These are phyloP conservation scores for Lochmaea capreae DNA, from an alignment of 2,888 invertebrate species.

Conservation along the genomic window DNA sequence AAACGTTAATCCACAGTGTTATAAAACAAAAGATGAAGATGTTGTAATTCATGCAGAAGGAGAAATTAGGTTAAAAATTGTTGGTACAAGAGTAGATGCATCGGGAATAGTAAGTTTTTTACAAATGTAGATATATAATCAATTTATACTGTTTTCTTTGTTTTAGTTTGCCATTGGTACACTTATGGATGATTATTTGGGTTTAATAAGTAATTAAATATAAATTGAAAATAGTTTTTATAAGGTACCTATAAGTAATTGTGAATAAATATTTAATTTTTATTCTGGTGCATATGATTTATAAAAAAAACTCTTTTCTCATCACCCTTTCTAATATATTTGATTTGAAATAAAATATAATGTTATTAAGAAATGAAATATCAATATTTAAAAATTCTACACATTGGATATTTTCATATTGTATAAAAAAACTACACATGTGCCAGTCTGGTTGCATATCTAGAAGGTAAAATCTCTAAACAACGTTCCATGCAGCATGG, in stretches of 20 bases:
- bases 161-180: slow-evolving; percentile 98
- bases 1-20: slow-evolving; percentile 96
- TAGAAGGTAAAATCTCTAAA: too few relatives aligned
- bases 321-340: too few relatives aligned
- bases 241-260: neutral
- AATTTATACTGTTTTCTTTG: slow-evolving; percentile 18
- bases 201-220: slow-evolving; percentile 70
- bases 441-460: too few relatives aligned
- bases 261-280: neutral
- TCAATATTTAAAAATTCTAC: too few relatives aligned
- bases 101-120: slow-evolving; percentile 91
- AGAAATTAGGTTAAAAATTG: slow-evolving; percentile 97
- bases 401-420: too few relatives aligned
- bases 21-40: slow-evolving; percentile 98
- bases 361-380: too few relatives aligned
- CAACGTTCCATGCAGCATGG: too few relatives aligned
- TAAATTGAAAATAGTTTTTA: slow-evolving; percentile 9
- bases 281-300: neutral
- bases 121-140: neutral
- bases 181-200: slow-evolving; percentile 98
- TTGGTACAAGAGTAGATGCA: slow-evolving; percentile 98
- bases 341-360: too few relatives aligned
- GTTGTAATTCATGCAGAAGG: slow-evolving; percentile 97
- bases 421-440: too few relatives aligned
- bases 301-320: neutral